A percentile compares a stretch with the other conserved stretches of the same genome.
Evolutionary conservation across 2,888 invertebrate genomes (phyloP).

Genomic region (Clepsis dumicolana): DNA sequence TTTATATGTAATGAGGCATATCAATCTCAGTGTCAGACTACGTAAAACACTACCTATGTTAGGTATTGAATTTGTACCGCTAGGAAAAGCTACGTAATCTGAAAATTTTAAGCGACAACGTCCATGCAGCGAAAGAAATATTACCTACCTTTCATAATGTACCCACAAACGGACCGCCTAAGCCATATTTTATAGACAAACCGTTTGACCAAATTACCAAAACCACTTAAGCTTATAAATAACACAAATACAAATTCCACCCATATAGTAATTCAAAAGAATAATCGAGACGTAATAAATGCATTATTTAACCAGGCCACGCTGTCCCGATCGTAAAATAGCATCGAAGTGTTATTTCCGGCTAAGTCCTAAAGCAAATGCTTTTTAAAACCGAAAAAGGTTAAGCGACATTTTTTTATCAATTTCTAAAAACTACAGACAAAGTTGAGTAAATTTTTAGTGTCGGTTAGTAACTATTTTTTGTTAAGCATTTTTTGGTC

Average conservation of each 20-base stretch:
- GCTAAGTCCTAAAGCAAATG: slow-evolving; percentile 17
- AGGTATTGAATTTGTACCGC: too few species aligned
- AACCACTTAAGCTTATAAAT: slow-evolving; percentile 13
- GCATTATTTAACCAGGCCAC: slow-evolving; percentile 20
- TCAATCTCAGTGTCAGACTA: too few species aligned
- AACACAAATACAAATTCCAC: slow-evolving; percentile 9
- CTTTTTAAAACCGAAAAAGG: slow-evolving; percentile 4
- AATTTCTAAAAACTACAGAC: neutral
- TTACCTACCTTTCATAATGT: neutral
- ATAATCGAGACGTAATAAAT: slow-evolving; percentile 15
- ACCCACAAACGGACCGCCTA: neutral
- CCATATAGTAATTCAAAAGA: slow-evolving; percentile 18
- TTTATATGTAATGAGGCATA: too few species aligned
- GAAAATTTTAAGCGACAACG: too few species aligned
- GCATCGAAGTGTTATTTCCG: slow-evolving; percentile 41
- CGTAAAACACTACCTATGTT: too few species aligned
- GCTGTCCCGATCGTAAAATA: slow-evolving; percentile 33
- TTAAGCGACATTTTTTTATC: slow-evolving; percentile 18
- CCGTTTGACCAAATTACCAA: neutral
- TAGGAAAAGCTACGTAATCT: too few species aligned
- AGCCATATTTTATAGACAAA: neutral
- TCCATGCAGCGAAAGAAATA: neutral
- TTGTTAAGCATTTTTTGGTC: neutral
- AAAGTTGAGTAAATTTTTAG: neutral
- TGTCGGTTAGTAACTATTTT: neutral